Conservation (phyloP, 2,113 vertebrate species). For the Tychaedon coryphoeus region DNA sequence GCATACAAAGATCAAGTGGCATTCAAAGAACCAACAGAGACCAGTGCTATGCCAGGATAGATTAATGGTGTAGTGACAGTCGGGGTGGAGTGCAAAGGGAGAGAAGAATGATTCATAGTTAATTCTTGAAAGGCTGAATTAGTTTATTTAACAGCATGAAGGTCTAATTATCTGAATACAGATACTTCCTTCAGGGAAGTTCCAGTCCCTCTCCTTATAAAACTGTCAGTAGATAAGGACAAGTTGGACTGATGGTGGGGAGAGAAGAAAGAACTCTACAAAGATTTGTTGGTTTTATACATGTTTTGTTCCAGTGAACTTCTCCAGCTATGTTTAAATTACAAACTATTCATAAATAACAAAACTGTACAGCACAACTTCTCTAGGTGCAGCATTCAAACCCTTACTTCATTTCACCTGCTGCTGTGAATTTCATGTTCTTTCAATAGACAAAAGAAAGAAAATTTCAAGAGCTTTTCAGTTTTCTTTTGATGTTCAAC, state of each 20-base stretch:
- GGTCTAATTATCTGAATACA: neutral
- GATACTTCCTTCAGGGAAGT: neutral
- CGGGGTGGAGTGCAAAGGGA: neutral
- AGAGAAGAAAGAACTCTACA: neutral
- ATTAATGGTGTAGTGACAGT: neutral
- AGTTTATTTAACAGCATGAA: neutral
- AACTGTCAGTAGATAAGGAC: neutral
- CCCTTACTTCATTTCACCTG: neutral
- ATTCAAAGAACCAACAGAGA: neutral
- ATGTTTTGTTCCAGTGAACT: neutral
- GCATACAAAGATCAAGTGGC: neutral
- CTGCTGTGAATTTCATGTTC: neutral
- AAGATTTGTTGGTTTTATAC: neutral
- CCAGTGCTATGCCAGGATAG: rapidly evolving
- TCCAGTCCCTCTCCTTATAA: neutral
- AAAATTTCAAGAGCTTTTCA: neutral
- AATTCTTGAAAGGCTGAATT: neutral
- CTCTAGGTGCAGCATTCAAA: neutral
- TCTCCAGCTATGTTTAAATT: neutral
- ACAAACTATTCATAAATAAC: neutral
- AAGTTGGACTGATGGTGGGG: neutral
- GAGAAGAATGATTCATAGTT: neutral
- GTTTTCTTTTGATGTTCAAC: neutral
- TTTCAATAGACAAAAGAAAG: neutral
- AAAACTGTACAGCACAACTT: neutral